These are phyloP conservation scores for Falco punctatus DNA, from an alignment of 2,113 vertebrate genomes.

Conservation along the genomic window DNA sequence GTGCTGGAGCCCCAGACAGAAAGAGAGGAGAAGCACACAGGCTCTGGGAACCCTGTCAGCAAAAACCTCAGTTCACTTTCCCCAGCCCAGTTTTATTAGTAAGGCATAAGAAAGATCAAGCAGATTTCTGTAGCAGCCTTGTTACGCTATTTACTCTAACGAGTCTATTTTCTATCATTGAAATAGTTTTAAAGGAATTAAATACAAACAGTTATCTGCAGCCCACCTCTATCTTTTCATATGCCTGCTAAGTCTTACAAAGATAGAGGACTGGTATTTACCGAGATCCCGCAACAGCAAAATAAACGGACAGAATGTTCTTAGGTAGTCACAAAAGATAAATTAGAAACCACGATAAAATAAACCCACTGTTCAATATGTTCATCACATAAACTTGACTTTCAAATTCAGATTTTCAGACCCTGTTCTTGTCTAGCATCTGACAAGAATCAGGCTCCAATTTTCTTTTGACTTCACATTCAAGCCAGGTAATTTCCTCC, in stretches of 20 bases:
- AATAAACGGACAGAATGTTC: background rate
- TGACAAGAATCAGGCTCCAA: background rate
- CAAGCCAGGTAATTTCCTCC: background rate
- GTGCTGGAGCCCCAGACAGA: background rate
- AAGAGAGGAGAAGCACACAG: background rate
- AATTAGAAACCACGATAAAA: background rate
- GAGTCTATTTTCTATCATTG: background rate
- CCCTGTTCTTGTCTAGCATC: background rate
- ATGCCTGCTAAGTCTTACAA: background rate
- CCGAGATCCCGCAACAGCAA: background rate
- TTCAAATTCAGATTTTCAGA: slow-evolving; percentile 15
- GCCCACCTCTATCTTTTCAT: background rate
- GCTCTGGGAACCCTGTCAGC: background rate
- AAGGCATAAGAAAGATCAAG: background rate
- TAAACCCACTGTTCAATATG: background rate
- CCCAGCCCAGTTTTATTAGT: background rate
- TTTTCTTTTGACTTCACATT: slow-evolving; percentile 4
- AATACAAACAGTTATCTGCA: background rate
- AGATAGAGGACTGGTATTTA: background rate
- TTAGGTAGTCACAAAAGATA: background rate
- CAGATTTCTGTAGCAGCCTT: background rate
- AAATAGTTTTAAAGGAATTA: background rate
- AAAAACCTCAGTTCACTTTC: background rate
- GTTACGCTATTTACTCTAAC: background rate
- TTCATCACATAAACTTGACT: background rate